Conservation (phyloP, 2,113 vertebrate genomes). For the Xenopus laevis region DNA sequence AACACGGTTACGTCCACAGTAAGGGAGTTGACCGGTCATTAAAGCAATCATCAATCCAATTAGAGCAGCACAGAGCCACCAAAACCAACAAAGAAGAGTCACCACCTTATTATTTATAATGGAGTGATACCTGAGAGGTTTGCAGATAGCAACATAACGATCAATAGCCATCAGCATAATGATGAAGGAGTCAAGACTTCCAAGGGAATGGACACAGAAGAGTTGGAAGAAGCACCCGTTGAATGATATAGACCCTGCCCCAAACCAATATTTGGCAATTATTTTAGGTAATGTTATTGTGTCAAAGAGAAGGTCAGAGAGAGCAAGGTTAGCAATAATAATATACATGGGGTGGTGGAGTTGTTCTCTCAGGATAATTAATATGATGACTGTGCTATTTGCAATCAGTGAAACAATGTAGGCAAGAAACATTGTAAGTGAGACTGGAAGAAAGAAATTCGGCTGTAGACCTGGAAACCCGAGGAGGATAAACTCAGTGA, state of each 20-base stretch:
- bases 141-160: conserved; percentile 52
- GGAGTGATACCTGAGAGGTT: conserved; percentile 43
- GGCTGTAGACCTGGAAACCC: conserved; percentile 21
- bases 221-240: conserved; percentile 53
- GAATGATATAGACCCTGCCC: conserved; percentile 47
- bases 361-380: conserved; percentile 6
- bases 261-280: conserved; percentile 48
- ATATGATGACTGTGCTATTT: conserved; percentile 8
- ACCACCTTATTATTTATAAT: conserved; percentile 37
- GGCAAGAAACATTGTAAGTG: not conserved
- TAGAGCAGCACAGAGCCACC: conserved; percentile 48
- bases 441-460: conserved; percentile 1
- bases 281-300: conserved; percentile 54
- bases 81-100: conserved; percentile 20
- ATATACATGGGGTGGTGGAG: conserved; percentile 48
- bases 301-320: conserved; percentile 48
- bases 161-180: conserved; percentile 54
- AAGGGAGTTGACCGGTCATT: conserved; percentile 46
- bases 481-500: conserved; percentile 10
- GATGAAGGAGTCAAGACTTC: conserved; percentile 47
- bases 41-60: conserved; percentile 45
- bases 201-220: conserved; percentile 53
- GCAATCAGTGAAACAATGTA: not conserved
- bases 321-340: conserved; percentile 50
- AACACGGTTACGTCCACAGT: conserved; percentile 52